Evolutionary conservation across 2,888 invertebrate genomes (phyloP).

Genomic region (Perizoma affinitatum): DNA sequence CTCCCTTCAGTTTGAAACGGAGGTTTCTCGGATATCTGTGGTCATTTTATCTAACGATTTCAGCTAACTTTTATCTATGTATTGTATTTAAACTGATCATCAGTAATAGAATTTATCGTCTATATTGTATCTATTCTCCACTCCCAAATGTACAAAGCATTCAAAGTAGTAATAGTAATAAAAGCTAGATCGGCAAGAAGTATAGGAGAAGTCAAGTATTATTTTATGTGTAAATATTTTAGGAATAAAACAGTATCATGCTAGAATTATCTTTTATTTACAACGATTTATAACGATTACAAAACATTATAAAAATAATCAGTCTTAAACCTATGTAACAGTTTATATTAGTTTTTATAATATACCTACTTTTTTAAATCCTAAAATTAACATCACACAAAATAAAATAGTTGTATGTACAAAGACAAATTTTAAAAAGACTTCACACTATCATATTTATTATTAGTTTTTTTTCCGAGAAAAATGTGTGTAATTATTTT

Average conservation of each 20-base stretch:
- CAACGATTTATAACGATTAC: conserved; percentile 8
- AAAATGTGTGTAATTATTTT: too few species aligned
- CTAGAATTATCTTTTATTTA: conserved; percentile 23
- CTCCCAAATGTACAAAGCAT: conserved; percentile 13
- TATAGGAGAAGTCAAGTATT: conserved; percentile 22
- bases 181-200: conserved; percentile 11
- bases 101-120: too few species aligned
- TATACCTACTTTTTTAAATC: background rate
- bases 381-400: background rate
- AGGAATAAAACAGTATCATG: conserved; percentile 30
- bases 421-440: too few species aligned
- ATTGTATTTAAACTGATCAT: background rate
- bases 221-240: conserved; percentile 33
- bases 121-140: conserved; percentile 16
- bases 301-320: conserved; percentile 32
- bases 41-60: too few species aligned
- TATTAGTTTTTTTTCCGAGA: too few species aligned
- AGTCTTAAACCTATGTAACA: conserved; percentile 37
- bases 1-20: too few species aligned
- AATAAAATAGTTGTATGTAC: too few species aligned
- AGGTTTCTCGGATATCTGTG: too few species aligned
- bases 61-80: too few species aligned
- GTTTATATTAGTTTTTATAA: conserved; percentile 18
- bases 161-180: conserved; percentile 8
- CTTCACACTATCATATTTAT: too few species aligned